Evolutionary conservation across 2,888 invertebrate species (phyloP), one percentile per base, ranked within the genome.

Genomic region (Eristalis arbustorum): DNA sequence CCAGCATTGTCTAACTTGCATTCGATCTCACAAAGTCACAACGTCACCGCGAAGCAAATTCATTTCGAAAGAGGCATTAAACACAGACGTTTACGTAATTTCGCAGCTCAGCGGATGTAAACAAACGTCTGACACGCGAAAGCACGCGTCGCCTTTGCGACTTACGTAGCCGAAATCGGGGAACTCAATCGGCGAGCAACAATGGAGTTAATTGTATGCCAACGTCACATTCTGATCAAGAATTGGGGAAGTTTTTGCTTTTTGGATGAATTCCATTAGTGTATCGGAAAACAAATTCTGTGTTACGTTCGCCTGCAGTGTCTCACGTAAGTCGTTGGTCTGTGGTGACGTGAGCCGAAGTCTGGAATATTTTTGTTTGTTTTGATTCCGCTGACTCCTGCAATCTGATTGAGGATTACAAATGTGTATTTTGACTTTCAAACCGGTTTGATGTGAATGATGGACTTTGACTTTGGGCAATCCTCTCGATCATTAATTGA

Each of bases 101-200:
- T 22, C 31, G n/a, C 73, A 57, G 49, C 49, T n/a, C 49, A 49
- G 37, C 74, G 74, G 74, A 74, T 74, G 64, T 74, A 57, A 74
- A 64, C 74, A 74, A 64, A 74, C 14, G 13, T 11, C 25, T 25
- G 59, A 13, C 14, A 13, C 59, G n/a, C n/a, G 59, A 59, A 59
- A 59, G 59, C 25, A 23, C 25, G 13, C 25, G 59, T 14, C 14
- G 25, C 14, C 14, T 18, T 13, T 13, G 22, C 56, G 22, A 56
- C 56, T 56, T 56, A 56, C 56, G 56, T 56, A 37, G 37, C 13
- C 37, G 37, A 37, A 13, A 37, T 37, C 13, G 42, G n/a, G 49
- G 49, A 49, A 49, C 49, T 49, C 18, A 49, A 49, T 49, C 49
- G 49, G 18, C 2, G 31, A 8, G 8, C 49, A 18, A 49, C 49